Percentiles rank a stretch among this genome's conserved stretches.
Evolutionary conservation across 2,797 vertebrate species (phyloP).

Genomic region (Helicolenus hilgendorfi): DNA sequence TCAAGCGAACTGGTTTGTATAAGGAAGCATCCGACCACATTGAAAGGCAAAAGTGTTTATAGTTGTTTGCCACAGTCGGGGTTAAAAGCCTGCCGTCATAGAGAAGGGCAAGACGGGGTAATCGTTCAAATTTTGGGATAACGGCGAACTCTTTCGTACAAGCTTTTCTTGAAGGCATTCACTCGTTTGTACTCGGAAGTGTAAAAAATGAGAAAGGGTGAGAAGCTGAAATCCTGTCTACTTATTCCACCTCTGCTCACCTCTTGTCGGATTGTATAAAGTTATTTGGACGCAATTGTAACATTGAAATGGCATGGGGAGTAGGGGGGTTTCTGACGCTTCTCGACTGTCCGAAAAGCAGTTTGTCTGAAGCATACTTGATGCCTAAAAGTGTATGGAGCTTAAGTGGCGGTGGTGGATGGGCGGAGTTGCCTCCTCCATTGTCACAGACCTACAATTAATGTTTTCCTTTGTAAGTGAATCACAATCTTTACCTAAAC

Average conservation of each 20-base stretch:
- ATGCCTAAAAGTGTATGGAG: neutral
- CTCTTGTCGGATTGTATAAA: neutral
- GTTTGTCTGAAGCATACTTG: neutral
- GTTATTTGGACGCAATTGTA: neutral
- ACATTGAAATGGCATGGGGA: too few species aligned
- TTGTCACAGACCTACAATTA: neutral
- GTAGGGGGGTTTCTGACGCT: neutral
- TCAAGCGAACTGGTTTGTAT: neutral
- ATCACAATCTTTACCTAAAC: neutral
- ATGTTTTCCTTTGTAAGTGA: neutral
- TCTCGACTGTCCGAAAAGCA: neutral
- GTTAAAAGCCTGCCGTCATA: neutral
- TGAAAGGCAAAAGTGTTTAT: too few species aligned
- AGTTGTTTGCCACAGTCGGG: too few species aligned
- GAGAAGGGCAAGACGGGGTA: neutral
- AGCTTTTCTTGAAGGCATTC: neutral
- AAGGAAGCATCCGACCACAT: too few species aligned
- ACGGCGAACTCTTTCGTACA: neutral
- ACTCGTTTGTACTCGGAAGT: neutral
- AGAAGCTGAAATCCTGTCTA: neutral
- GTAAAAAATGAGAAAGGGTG: neutral
- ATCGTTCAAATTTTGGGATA: neutral
- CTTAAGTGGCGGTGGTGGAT: neutral
- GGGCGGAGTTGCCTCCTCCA: neutral
- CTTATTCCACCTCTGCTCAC: neutral